phyloP scores from a whole-genome alignment of 1,140 invertebrate species.

The Zaprionus africanus region DNA sequence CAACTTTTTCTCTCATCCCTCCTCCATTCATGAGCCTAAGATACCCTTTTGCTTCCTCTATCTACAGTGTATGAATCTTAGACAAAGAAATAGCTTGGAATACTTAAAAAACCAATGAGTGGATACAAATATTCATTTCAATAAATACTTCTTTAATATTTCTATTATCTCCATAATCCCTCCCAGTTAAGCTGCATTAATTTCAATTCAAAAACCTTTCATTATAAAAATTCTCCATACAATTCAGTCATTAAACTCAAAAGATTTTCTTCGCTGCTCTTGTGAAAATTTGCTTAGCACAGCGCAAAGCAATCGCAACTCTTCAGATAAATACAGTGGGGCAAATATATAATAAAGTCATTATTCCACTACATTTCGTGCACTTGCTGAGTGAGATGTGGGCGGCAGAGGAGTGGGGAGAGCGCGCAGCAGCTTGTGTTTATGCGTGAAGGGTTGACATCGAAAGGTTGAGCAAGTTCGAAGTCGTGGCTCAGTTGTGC shows the following conservation, averaged over 20 bases:
- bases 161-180: background rate
- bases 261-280: background rate
- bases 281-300: constrained; percentile 28
- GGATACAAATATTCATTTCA: too few relatives aligned
- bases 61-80: background rate
- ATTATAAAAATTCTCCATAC: background rate
- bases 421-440: constrained; percentile 52
- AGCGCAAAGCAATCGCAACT: constrained; percentile 17
- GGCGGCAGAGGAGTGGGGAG: background rate
- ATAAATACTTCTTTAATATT: background rate
- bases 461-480: constrained; percentile 41
- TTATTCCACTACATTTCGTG: constrained; percentile 70
- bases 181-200: background rate
- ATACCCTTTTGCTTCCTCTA: background rate
- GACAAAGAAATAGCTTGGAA: background rate
- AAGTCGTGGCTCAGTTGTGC: constrained; percentile 52
- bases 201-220: background rate
- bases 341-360: constrained; percentile 61
- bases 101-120: too few relatives aligned
- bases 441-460: constrained; percentile 61
- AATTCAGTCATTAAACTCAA: constrained; percentile 1
- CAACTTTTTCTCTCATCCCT: too few relatives aligned
- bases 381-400: constrained; percentile 35
- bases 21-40: too few relatives aligned
- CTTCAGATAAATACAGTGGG: constrained; percentile 13